Base-by-base conservation (phyloP, 2,888 invertebrate species). In the Xestobium rufovillosum region DNA sequence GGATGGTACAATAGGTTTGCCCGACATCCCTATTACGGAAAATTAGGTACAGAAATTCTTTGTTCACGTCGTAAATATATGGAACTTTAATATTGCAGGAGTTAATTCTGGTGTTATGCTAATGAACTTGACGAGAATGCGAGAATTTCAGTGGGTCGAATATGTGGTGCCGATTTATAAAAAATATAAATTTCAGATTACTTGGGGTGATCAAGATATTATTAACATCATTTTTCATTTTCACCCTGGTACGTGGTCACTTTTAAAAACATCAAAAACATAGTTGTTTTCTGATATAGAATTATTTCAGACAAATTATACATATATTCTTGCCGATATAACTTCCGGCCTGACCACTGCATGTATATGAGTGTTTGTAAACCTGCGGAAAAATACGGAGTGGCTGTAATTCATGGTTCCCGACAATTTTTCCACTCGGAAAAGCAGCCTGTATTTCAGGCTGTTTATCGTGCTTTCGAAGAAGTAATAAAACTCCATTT, bases 161-260 rank as follows among this genome's bases (percentile, higher is more conserved):
- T 83, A 87, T 59, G 79, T 94, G 15, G 73, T 83, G 44, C 84
- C 88, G 3, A 83, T 91, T 49, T 85, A 88, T 66, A 76, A 83
- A 47, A 80, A 86, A 59, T 95, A 88, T 67, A 83, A 82, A 57
- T 61, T 83, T 9, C 78, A 85, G 54, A 87, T 95, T 42, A 90
- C 90, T 1, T 96, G 91, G 90, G 95, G 95, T n/a, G 96, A 96
- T 67, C 95, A 96, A 69, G 95, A 95, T 69, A 80, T 91, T 51
- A 85, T 91, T 52, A 92, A 91, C 59, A 87, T 91, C 56, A 83
- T 88, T 59, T 89, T 91, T 59, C 83, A 86, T 63, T 83, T 78
- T 61, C 80, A 85, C 69, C 82, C 87, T 51, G 78, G 78, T 78
- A 61, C 52, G 50, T 45, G 30, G n/a, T 19, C n/a, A n/a, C n/a